Percentiles rank a stretch among this genome's conserved stretches.
Evolutionary conservation across 2,888 invertebrate species (phyloP).

Genomic region (Drosophila quinaria): DNA sequence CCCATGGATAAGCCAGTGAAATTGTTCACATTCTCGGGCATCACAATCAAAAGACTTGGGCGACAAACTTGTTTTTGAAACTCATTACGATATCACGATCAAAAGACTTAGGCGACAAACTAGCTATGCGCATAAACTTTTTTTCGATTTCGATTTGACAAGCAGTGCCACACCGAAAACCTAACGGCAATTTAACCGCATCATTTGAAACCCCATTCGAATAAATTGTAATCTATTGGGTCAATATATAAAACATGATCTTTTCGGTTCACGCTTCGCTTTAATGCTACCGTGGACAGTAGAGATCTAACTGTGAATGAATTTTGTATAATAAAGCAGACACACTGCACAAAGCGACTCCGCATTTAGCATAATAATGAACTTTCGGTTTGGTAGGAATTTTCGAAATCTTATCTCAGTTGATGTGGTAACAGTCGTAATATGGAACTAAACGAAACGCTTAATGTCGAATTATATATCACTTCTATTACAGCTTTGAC

Average conservation of each 20-base stretch:
- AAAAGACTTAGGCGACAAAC: slow-evolving; percentile 48
- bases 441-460: slow-evolving; percentile 38
- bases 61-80: slow-evolving; percentile 27
- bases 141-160: slow-evolving; percentile 30
- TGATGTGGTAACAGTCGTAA: slow-evolving; percentile 62
- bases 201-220: slow-evolving; percentile 64
- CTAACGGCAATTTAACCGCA: slow-evolving; percentile 64
- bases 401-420: slow-evolving; percentile 24
- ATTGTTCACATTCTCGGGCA: slow-evolving; percentile 52
- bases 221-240: slow-evolving; percentile 60
- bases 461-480: slow-evolving; percentile 37
- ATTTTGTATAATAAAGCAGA: slow-evolving; percentile 52
- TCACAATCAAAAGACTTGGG: slow-evolving; percentile 49
- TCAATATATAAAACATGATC: slow-evolving; percentile 58
- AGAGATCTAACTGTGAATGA: slow-evolving; percentile 68
- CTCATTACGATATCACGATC: slow-evolving; percentile 26
- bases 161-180: slow-evolving; percentile 38
- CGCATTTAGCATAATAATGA: slow-evolving; percentile 67
- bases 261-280: slow-evolving; percentile 58
- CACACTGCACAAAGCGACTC: slow-evolving; percentile 35
- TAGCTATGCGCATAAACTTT: not conserved
- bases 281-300: slow-evolving; percentile 49
- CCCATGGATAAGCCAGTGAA: slow-evolving; percentile 58
- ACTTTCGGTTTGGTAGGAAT: slow-evolving; percentile 37
- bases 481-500: slow-evolving; percentile 24